Conservation (phyloP, 2,113 vertebrate genomes). For the Ageneiosus marmoratus region DNA sequence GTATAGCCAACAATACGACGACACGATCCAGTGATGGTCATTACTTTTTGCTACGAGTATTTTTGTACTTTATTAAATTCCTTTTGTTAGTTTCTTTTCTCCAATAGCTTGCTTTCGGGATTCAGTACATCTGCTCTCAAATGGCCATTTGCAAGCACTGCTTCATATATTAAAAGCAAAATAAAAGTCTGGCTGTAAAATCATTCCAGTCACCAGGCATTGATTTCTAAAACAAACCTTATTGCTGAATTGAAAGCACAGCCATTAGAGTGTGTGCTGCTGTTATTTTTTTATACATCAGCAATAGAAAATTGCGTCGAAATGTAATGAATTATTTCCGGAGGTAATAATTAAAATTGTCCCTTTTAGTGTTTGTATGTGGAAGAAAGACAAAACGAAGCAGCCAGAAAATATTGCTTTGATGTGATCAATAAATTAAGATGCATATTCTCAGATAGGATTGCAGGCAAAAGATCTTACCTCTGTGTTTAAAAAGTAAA, state of each 20-base stretch:
- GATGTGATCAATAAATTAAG: no score
- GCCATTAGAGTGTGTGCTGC: not conserved
- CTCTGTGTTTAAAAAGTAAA: not conserved
- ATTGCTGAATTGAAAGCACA: not conserved
- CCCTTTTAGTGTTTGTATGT: not conserved
- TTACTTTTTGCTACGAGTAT: not conserved
- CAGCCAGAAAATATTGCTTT: not conserved
- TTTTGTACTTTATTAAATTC: not conserved
- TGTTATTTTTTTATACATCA: not conserved
- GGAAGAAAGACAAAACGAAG: not conserved
- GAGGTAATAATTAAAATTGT: not conserved
- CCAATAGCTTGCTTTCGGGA: not conserved
- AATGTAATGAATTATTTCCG: not conserved
- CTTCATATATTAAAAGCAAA: not conserved
- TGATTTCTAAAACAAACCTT: not conserved
- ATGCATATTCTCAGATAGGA: not conserved
- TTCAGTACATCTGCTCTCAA: not conserved
- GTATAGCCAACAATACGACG: not conserved
- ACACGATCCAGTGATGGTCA: not conserved
- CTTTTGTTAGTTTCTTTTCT: not conserved
- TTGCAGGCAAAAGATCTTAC: not conserved
- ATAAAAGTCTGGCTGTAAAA: not conserved
- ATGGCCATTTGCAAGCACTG: not conserved
- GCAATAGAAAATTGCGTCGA: not conserved
- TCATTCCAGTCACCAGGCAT: not conserved